Evolutionary conservation across 2,888 invertebrate species (phyloP), one percentile per base, ranked within the genome.

Genomic region (Hirudinaria manillensis): DNA sequence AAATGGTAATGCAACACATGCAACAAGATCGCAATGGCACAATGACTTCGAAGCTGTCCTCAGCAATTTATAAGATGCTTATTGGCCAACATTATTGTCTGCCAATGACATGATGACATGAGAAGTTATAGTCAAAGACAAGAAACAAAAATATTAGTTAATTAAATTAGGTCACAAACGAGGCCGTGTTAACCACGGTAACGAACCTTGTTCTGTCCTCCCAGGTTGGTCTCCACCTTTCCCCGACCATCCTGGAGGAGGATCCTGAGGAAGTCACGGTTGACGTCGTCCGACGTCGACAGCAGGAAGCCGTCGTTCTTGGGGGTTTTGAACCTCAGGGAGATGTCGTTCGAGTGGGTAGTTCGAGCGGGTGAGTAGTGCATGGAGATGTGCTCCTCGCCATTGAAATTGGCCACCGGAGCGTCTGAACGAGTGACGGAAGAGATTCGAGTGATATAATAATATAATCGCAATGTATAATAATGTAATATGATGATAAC

Each of bases 331-430:
- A 85, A 85, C 36, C 84, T 80, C 55, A 85, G 77, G 0, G 83
- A 83, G 29, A 85, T 80, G 77, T 85, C 84, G 75, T 85, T 82
- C 7, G 81, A 81, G 79, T 85, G 84, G 13, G 79, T 72, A 1
- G 19, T 34, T 16, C 75, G 70, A n/a, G 80, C 78, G 2, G 79
- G 77, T 3, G 77, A 77, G 36, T 80, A 79, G 53, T 75, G 76
- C 73, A 80, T 77, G 4, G 74, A 77, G 0, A 81, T 77, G 24
- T 77, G 78, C 2, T 79, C 77, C 0, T 77, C 78, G 6, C 84
- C 84, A 76, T 83, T 80, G 77, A 83, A 82, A 16, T 80, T 78
- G n/a, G 80, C 83, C 70, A 82, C 80, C 27, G 81, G 80, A 19
- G 84, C 82, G 76, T 77, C 84, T 84, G 80, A 70, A 34, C 27